These are phyloP conservation scores for Ochlodes sylvanus DNA, from an alignment of 2,888 invertebrate species.

Conservation along the genomic window DNA sequence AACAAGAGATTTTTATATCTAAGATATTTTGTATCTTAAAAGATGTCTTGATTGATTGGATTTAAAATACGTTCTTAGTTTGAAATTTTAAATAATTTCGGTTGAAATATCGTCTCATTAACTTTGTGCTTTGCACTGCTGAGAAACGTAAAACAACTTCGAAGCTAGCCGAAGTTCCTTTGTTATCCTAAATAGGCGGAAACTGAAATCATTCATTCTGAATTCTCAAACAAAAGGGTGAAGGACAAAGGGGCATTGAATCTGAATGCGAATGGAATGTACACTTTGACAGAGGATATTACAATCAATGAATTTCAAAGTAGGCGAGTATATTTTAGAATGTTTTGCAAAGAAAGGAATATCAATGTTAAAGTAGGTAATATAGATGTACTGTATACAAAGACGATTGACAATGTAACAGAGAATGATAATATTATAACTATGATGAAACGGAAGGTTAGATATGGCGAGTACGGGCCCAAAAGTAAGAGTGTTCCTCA, in stretches of 20 bases:
- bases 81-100: neutral
- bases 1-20: too few relatives aligned
- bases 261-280: constrained; percentile 24
- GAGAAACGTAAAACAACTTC: constrained; percentile 21
- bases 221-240: constrained; percentile 29
- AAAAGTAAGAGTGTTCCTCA: too few relatives aligned
- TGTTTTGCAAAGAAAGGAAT: neutral
- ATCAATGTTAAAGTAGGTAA: neutral
- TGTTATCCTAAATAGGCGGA: constrained; percentile 26
- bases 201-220: constrained; percentile 28
- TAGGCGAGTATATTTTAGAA: constrained; percentile 1
- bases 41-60: neutral
- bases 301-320: constrained; percentile 16
- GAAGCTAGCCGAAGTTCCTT: constrained; percentile 12
- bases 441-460: too few relatives aligned
- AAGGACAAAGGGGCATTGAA: constrained; percentile 26
- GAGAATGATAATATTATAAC: too few relatives aligned
- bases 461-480: too few relatives aligned
- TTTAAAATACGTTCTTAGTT: neutral
- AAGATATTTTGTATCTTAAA: too few relatives aligned
- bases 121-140: constrained; percentile 11
- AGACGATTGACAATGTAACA: neutral
- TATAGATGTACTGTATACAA: neutral
- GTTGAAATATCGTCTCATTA: constrained; percentile 15
- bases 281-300: constrained; percentile 22